Evolutionary conservation across 2,888 invertebrate genomes (phyloP).

Genomic region (Cepaea hortensis): DNA sequence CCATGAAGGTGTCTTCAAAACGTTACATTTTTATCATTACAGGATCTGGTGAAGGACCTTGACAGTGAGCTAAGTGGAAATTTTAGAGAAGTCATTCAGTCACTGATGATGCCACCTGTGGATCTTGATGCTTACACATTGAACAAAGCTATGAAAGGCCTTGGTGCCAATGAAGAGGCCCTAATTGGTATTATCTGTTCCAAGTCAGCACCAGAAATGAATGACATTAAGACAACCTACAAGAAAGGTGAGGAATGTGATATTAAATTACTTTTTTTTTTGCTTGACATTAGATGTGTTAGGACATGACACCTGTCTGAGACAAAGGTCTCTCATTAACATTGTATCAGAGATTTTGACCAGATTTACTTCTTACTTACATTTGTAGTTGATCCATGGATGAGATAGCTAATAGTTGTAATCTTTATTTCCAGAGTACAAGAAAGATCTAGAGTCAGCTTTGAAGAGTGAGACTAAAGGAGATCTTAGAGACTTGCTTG

Average conservation of each 20-base stretch:
- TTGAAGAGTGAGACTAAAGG: slow-evolving; percentile 58
- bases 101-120: slow-evolving; percentile 67
- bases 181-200: slow-evolving; percentile 57
- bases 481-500: slow-evolving; percentile 63
- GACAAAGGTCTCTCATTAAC: too few species aligned
- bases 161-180: slow-evolving; percentile 65
- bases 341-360: too few species aligned
- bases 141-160: slow-evolving; percentile 67
- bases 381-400: not conserved
- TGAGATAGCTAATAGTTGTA: not conserved
- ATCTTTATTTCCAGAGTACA: slow-evolving; percentile 29
- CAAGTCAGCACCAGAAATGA: slow-evolving; percentile 32
- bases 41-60: slow-evolving; percentile 67
- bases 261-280: too few species aligned
- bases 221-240: slow-evolving; percentile 39
- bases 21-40: not conserved
- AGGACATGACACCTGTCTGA: too few species aligned
- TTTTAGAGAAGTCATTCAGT: slow-evolving; percentile 68
- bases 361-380: too few species aligned
- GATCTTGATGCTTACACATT: slow-evolving; percentile 69
- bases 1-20: too few species aligned
- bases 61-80: slow-evolving; percentile 69
- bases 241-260: slow-evolving; percentile 27
- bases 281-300: too few species aligned
- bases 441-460: slow-evolving; percentile 40